A percentile compares a stretch with the other conserved stretches of the same genome.
phyloP scores from a whole-genome alignment of 2,797 vertebrate genomes.

The Halcyon chelicuti region DNA sequence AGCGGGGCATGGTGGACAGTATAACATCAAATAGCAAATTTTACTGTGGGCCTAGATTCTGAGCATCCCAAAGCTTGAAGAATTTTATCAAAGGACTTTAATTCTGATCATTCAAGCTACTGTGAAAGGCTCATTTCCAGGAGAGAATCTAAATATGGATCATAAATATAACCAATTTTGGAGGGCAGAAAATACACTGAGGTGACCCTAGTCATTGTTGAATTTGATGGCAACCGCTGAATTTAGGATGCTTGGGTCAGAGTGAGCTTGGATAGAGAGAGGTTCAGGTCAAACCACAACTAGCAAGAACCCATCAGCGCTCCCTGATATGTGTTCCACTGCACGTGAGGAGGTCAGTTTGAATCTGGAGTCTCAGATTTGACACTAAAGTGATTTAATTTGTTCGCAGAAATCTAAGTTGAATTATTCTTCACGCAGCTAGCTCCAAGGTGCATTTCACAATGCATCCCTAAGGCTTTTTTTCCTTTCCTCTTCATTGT shows the following conservation, averaged over 20 bases:
- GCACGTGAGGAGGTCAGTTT: not conserved
- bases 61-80: not conserved
- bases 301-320: not conserved
- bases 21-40: not conserved
- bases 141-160: not conserved
- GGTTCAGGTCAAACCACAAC: not conserved
- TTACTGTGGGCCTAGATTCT: not conserved
- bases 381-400: not conserved
- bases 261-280: not conserved
- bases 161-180: not conserved
- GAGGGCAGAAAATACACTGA: not conserved
- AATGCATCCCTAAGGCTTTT: not conserved
- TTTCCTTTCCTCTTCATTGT: not conserved
- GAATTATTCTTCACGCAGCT: not conserved
- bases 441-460: not conserved
- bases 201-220: not conserved
- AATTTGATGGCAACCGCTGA: not conserved
- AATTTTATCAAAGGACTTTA: not conserved
- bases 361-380: not conserved
- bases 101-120: not conserved
- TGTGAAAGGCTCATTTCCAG: not conserved
- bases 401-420: not conserved
- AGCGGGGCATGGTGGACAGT: not conserved
- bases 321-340: not conserved
- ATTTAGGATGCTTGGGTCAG: not conserved